Base-by-base conservation (phyloP, 2,797 vertebrate genomes). In the Pseudochaenichthys georgianus region DNA sequence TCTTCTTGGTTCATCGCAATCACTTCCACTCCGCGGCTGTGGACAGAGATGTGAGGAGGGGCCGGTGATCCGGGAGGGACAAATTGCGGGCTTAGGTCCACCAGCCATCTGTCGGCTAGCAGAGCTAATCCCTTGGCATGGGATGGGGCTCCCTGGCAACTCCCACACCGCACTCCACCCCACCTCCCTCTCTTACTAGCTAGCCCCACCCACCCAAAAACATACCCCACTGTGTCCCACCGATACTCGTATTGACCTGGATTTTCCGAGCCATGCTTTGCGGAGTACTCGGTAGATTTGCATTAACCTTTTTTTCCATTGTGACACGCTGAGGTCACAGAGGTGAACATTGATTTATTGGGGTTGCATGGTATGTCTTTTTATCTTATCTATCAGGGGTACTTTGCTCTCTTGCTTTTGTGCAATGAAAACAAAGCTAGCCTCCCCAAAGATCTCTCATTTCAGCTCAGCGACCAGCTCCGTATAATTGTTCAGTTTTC, bases 81-180 rank as follows among this genome's bases (percentile, higher is more conserved):
- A 88, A 90, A 91, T 89, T 87, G 85, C 53, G 9, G 83, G 87
- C 83, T 91, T 89, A 89, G 79, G 80, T 86, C 84, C 88, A 81
- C 74, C 42, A 61, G 76, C 93, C 93, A 93, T 94, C 93, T 94
- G 93, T 91, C 75, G 41, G 87, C 88, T 73, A 89, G 88, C 85
- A 73, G 23, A 73, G 77, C 90, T 92, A 93, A 93, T 93, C 93
- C 88, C 79, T 68, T 74, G 6, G 74, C 65, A 63, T 85, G 82
- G 81, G 74, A 72, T 28, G 74, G 86, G 89, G 72, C 79, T 84
- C 73, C 75, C 81, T 77, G 81, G 74, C 78, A 67, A 48, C 65
- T 17, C 63, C 71, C 73, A 19, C 68, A 55, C 28, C 64, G 31
- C 28, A 50, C 67, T 43, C 73, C 41, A 5, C 67, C 65, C 65